Percentiles rank a stretch among this genome's conserved stretches.
Conservation (phyloP, 2,888 invertebrate species). For the Cacoxenus indagator region DNA sequence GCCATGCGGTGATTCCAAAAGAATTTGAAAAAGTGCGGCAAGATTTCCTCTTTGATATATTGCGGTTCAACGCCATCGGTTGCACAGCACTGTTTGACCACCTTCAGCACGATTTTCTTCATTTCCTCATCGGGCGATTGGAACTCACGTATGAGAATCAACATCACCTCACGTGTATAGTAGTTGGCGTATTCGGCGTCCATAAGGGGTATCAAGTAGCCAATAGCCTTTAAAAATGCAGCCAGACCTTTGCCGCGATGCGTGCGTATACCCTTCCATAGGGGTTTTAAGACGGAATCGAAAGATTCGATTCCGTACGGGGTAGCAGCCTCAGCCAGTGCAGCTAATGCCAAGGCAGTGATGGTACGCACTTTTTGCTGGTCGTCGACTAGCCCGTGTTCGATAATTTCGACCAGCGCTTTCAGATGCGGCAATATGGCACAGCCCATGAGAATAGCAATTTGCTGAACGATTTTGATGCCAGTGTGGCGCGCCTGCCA, state of each 20-base stretch:
- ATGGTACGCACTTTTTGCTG: slow-evolving; percentile 99
- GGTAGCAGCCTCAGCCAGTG: slow-evolving; percentile 98
- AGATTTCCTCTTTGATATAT: slow-evolving; percentile 99
- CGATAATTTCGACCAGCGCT: slow-evolving; percentile 98
- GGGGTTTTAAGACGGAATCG: slow-evolving; percentile 97
- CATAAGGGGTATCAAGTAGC: slow-evolving; percentile 99
- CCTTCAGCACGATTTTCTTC: slow-evolving; percentile 99
- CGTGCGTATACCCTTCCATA: slow-evolving; percentile 99
- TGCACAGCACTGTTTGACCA: slow-evolving; percentile 99
- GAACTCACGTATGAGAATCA: slow-evolving; percentile 98
- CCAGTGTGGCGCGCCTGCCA: slow-evolving; percentile 99
- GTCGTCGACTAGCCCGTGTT: slow-evolving; percentile 97
- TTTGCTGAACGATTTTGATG: slow-evolving; percentile 99
- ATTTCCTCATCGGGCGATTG: slow-evolving; percentile 99
- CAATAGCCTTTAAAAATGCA: slow-evolving; percentile 99
- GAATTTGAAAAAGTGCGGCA: slow-evolving; percentile 98
- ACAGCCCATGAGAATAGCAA: slow-evolving; percentile 99
- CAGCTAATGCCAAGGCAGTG: slow-evolving; percentile 97
- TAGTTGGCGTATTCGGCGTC: slow-evolving; percentile 99
- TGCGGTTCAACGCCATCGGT: slow-evolving; percentile 99
- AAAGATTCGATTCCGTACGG: slow-evolving; percentile 99
- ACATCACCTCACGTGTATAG: slow-evolving; percentile 93
- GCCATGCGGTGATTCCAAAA: slow-evolving; percentile 99
- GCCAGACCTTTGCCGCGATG: slow-evolving; percentile 94
- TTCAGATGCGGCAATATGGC: slow-evolving; percentile 98